A percentile compares a stretch with the other conserved stretches of the same genome.
Conservation (phyloP, 1,140 invertebrate species). For the Ylistrum balloti region DNA sequence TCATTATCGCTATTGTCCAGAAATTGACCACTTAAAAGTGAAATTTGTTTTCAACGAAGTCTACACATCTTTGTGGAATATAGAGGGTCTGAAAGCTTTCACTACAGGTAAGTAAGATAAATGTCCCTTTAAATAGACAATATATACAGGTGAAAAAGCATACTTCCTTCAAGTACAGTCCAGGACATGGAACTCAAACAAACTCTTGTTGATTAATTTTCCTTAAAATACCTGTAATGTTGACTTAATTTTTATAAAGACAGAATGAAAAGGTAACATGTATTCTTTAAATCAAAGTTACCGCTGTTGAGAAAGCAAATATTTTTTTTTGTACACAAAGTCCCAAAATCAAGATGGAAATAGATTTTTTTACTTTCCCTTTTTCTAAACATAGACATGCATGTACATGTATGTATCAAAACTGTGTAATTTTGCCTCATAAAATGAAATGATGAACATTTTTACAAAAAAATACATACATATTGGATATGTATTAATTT, state of each 20-base stretch:
- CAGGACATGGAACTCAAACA: background rate
- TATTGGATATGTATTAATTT: no score
- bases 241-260: background rate
- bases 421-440: no score
- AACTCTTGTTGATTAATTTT: background rate
- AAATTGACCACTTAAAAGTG: slow-evolving; percentile 16
- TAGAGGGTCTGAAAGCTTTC: slow-evolving; percentile 16
- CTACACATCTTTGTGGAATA: background rate
- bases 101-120: background rate
- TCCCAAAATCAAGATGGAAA: background rate
- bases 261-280: background rate
- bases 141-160: background rate
- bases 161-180: background rate
- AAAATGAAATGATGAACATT: no score
- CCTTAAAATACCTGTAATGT: slow-evolving; percentile 16
- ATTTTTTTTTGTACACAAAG: background rate
- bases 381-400: no score
- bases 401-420: no score
- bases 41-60: background rate
- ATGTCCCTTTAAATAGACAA: background rate
- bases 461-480: no score
- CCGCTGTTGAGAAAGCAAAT: background rate
- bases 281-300: background rate
- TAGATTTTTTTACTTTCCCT: background rate
- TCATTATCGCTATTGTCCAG: slow-evolving; percentile 5